Conservation (phyloP, 2,888 invertebrate genomes). For the Sarcophaga rosellei region DNA sequence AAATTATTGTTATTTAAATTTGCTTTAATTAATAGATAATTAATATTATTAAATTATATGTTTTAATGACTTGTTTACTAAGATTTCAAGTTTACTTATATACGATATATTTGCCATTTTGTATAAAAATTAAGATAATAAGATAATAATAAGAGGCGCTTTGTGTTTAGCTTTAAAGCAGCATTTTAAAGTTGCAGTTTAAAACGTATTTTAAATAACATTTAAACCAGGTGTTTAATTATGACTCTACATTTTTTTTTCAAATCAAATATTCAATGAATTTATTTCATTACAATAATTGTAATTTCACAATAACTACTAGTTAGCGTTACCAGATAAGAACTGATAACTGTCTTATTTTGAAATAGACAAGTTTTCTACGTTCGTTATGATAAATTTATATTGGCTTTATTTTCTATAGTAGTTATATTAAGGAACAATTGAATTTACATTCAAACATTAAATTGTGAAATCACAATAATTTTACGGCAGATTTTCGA, state of each 20-base stretch:
- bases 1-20: not conserved
- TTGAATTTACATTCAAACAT: too few species aligned
- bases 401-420: too few species aligned
- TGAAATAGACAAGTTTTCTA: too few species aligned
- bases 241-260: too few species aligned
- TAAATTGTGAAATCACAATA: not conserved
- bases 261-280: too few species aligned
- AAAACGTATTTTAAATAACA: not conserved
- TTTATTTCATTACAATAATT: not conserved
- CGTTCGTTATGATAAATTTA: too few species aligned
- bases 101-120: not conserved
- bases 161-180: conserved; percentile 17
- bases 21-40: not conserved
- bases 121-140: not conserved
- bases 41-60: not conserved
- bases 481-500: not conserved
- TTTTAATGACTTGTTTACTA: not conserved
- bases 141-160: conserved; percentile 4
- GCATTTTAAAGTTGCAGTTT: conserved; percentile 27
- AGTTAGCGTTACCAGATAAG: too few species aligned
- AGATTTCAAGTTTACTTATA: too few species aligned
- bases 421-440: too few species aligned
- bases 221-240: not conserved
- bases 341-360: too few species aligned
- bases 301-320: not conserved